A percentile compares a stretch with the other conserved stretches of the same genome.
Conservation (phyloP, 2,113 vertebrate species). For the Cacatua alba region DNA sequence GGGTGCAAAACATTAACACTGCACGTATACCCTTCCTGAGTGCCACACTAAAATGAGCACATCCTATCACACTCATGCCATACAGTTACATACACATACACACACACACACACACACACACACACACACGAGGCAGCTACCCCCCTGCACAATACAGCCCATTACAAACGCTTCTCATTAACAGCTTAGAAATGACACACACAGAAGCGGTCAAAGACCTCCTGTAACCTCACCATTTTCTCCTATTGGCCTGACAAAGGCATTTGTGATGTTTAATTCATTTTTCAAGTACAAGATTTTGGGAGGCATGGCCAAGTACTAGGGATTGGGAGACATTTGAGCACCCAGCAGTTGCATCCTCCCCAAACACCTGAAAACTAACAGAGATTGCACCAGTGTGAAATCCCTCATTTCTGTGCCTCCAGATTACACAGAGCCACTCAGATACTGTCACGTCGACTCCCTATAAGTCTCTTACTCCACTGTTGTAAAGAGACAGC, state of each 20-base stretch:
- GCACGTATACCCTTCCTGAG: not conserved
- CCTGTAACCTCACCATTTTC: not conserved
- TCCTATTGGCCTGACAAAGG: not conserved
- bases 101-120: not conserved
- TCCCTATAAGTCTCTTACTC: fast-evolving
- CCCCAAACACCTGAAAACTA: not conserved
- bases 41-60: fast-evolving
- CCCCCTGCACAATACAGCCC: not conserved
- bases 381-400: not conserved
- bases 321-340: not conserved
- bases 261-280: not conserved
- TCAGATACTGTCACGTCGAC: not conserved
- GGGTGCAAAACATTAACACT: not conserved
- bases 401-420: not conserved
- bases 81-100: not conserved
- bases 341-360: not conserved
- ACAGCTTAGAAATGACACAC: not conserved
- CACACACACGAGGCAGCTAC: not conserved
- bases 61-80: not conserved
- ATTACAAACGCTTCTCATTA: not conserved
- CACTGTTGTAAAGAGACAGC: not conserved
- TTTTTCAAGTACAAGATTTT: not conserved
- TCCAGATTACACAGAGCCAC: not conserved
- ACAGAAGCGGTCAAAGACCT: not conserved
- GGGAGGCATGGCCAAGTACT: not conserved